A percentile compares a stretch with the other conserved stretches of the same genome.
Conservation (phyloP, 1,140 invertebrate genomes). For the Anadara kagoshimensis region DNA sequence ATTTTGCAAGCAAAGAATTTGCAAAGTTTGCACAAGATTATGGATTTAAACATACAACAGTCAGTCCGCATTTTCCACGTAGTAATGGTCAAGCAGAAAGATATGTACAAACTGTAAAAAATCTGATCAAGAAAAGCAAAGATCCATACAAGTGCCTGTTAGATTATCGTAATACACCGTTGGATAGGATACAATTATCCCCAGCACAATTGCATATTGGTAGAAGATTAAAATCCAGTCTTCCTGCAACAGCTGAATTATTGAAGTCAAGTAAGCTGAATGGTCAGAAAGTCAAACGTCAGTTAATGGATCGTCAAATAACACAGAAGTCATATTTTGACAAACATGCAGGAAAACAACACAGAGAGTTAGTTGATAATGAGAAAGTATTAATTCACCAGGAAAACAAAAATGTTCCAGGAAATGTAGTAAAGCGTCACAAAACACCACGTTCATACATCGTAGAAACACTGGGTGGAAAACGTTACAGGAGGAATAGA, state of each 20-base stretch:
- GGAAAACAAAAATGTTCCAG: not conserved
- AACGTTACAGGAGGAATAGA: not conserved
- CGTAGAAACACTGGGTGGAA: not conserved
- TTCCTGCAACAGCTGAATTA: constrained; percentile 9
- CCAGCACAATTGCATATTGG: constrained; percentile 29
- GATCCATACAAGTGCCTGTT: constrained; percentile 22
- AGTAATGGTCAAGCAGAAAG: constrained; percentile 58
- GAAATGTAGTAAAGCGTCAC: constrained; percentile 1
- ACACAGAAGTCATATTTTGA: not conserved
- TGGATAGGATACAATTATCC: constrained; percentile 16
- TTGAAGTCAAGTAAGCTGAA: constrained; percentile 1
- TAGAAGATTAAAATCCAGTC: constrained; percentile 18
- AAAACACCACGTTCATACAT: constrained; percentile 2
- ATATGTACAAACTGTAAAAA: constrained; percentile 27
- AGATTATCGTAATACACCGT: constrained; percentile 14
- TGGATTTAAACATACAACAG: constrained; percentile 62
- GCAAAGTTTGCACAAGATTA: no score
- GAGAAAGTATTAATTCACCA: constrained; percentile 1
- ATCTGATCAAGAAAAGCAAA: constrained; percentile 5
- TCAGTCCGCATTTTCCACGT: constrained; percentile 57
- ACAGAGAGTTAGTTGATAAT: not conserved
- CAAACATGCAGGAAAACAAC: not conserved
- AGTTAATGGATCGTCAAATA: not conserved
- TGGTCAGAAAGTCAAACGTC: not conserved
- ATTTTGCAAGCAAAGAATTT: no score